Base-by-base conservation (phyloP, 2,113 vertebrate species). In the Macquaria australasica region DNA sequence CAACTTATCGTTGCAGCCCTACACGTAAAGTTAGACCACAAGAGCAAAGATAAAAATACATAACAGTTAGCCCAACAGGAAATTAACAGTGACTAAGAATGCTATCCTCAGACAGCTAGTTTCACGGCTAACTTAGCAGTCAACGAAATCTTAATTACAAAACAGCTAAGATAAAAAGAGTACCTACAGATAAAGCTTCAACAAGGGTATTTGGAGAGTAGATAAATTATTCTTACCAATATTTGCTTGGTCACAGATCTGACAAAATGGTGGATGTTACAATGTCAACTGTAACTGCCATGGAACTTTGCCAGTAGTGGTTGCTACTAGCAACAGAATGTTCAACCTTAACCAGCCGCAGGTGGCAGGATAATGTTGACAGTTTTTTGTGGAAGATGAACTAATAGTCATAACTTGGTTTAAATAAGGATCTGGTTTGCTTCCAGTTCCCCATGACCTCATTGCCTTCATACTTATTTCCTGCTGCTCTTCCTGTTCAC, bases 401-500 rank as follows among this genome's bases (percentile, higher is more conserved):
- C 11, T 10, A 8, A 20, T 6, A 72, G 31, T 59, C 68, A 23
- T 28, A 50, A 37, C 21, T 31, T 50, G 9, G 16, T 5, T 60
- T 71, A n/a, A 82, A 75, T 53, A n/a, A 56, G 63, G 12, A 5
- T 34, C n/a, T 51, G 60, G 2, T 59, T 76, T 43, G 5, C 7
- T 23, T 72, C 73, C 2, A 74, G 3, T 64, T 69, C 41, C 1
- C 20, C 25, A 41, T 78, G 28, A 63, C 21, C 28, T 21, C 43
- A 55, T 84, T 45, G 9, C 60, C 53, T 70, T 34, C 23, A n/a
- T n/a, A 39, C 20, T 45, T n/a, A 72, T 66, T 71, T 31, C 51
- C 15, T 73, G 9, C 39, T 50, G 12, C 80, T 75, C 81, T 58
- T 73, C 53, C 70, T 55, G 50, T 76, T 83, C 56, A 73, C 59